Conservation (phyloP, 1,140 invertebrate genomes). For the Chrysomallon squamiferum region DNA sequence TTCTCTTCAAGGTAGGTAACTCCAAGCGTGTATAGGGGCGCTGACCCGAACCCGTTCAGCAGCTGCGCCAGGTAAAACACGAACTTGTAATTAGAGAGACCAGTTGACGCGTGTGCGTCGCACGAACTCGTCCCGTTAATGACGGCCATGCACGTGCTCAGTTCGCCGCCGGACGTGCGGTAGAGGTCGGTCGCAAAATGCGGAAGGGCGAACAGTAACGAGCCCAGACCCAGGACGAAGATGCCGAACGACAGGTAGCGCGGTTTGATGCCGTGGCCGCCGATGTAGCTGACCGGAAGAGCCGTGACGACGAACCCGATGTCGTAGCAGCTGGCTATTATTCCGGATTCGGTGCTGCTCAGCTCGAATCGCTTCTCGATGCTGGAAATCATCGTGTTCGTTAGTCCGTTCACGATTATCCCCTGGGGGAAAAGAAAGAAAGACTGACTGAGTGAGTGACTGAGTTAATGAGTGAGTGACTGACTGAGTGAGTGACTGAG, state of each 20-base stretch:
- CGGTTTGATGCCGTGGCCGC: slow-evolving; percentile 81
- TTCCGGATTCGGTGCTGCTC: slow-evolving; percentile 75
- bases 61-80: slow-evolving; percentile 83
- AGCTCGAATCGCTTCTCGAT: slow-evolving; percentile 85
- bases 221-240: slow-evolving; percentile 78
- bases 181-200: slow-evolving; percentile 76
- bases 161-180: slow-evolving; percentile 8
- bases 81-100: slow-evolving; percentile 50
- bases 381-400: slow-evolving; percentile 88
- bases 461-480: no score
- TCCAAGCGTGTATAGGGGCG: slow-evolving; percentile 68
- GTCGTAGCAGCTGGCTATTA: slow-evolving; percentile 84
- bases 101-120: not conserved
- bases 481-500: no score
- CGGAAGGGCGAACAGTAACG: slow-evolving; percentile 90
- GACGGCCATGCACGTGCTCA: not conserved
- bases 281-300: slow-evolving; percentile 85
- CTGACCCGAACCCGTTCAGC: slow-evolving; percentile 84
- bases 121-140: not conserved
- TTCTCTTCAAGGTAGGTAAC: slow-evolving; percentile 49
- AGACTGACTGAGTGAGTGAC: no score
- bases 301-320: slow-evolving; percentile 81
- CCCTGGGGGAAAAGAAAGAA: slow-evolving; percentile 65
- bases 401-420: slow-evolving; percentile 88
- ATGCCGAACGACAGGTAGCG: slow-evolving; percentile 79